Evolutionary conservation across 2,888 invertebrate genomes (phyloP).

Genomic region (Volucella zonaria): DNA sequence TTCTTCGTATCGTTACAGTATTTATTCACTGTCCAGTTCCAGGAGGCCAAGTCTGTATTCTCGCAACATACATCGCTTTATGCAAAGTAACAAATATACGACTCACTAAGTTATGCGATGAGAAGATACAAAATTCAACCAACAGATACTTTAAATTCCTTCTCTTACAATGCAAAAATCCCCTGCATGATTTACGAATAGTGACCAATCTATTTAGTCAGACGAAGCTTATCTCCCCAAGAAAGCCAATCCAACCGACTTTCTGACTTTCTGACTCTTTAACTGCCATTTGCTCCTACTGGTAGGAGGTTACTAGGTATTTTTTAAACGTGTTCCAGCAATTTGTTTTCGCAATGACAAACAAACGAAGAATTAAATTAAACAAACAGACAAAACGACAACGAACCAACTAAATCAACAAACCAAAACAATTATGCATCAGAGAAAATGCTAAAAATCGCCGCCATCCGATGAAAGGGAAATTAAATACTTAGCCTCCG

Average conservation of each 20-base stretch:
- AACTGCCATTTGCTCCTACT: background rate
- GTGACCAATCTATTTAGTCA: background rate
- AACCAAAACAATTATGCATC: slow-evolving; percentile 61
- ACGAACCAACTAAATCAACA: slow-evolving; percentile 5
- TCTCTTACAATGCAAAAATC: slow-evolving; percentile 31
- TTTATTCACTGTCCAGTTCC: too few species aligned
- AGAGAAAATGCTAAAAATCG: slow-evolving; percentile 52
- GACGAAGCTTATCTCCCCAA: slow-evolving; percentile 15
- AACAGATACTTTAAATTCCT: slow-evolving; percentile 53
- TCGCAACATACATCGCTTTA: background rate
- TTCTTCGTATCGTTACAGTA: too few species aligned
- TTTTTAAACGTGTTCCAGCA: slow-evolving; percentile 67
- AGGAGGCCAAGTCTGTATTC: too few species aligned
- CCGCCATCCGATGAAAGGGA: slow-evolving; percentile 65
- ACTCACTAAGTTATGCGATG: slow-evolving; percentile 24
- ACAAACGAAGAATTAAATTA: slow-evolving; percentile 53
- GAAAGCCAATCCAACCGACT: background rate
- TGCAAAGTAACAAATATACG: slow-evolving; percentile 14
- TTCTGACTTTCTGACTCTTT: background rate
- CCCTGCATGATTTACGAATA: slow-evolving; percentile 26
- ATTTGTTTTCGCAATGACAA: slow-evolving; percentile 69
- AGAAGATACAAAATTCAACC: slow-evolving; percentile 39
- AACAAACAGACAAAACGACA: slow-evolving; percentile 23
- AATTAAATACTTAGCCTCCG: slow-evolving; percentile 53
- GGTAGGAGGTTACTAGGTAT: slow-evolving; percentile 69